phyloP scores from a whole-genome alignment of 2,113 vertebrate species.

The Henicopernis longicauda region DNA sequence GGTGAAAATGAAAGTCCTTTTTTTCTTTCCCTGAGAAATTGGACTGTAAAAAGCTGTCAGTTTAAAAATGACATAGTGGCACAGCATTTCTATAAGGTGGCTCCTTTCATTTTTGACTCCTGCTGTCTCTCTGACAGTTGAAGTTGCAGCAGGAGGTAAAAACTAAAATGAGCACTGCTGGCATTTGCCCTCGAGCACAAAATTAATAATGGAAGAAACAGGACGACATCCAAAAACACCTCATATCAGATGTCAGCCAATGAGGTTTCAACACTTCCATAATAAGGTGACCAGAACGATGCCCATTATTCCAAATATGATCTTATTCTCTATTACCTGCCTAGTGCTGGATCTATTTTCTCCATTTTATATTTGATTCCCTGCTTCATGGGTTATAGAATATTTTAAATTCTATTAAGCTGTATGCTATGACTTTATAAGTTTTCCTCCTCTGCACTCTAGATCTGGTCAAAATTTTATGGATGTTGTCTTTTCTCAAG shows the following conservation, averaged over 20 bases:
- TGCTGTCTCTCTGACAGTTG: constrained; percentile 76
- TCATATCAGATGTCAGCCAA: constrained; percentile 60
- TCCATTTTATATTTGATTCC: constrained; percentile 25
- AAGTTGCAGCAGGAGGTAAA: constrained; percentile 78
- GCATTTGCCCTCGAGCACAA: constrained; percentile 75
- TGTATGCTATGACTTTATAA: background rate
- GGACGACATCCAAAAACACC: constrained; percentile 58
- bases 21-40: constrained; percentile 70
- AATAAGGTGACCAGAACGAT: constrained; percentile 64
- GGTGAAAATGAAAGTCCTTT: constrained; percentile 71
- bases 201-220: constrained; percentile 79
- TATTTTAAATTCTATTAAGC: constrained; percentile 38
- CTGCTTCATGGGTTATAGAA: background rate
- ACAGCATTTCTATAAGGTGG: constrained; percentile 74
- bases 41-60: constrained; percentile 77
- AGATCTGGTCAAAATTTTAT: constrained; percentile 4
- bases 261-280: constrained; percentile 50
- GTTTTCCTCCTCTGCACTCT: background rate
- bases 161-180: constrained; percentile 72
- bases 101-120: constrained; percentile 74
- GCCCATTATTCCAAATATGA: constrained; percentile 59
- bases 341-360: constrained; percentile 35
- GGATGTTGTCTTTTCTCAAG: background rate
- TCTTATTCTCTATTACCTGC: constrained; percentile 41
- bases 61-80: constrained; percentile 76